Evolutionary conservation across 2,888 invertebrate species (phyloP), one percentile per base, ranked within the genome.

Genomic region (Latrodectus elegans): DNA sequence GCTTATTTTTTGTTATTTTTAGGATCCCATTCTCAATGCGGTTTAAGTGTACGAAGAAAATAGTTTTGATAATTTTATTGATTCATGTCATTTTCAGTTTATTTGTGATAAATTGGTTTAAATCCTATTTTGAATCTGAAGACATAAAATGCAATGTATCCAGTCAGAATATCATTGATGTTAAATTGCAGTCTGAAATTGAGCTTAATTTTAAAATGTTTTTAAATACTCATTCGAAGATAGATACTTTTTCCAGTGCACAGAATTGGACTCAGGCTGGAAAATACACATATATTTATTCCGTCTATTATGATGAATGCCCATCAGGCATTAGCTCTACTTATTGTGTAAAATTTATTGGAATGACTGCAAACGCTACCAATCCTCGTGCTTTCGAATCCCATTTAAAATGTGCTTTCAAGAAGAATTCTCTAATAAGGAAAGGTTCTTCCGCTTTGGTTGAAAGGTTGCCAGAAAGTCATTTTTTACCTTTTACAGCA

Each of bases 251-350:
- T 38, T 38, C 38, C 6, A 38, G 38, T 14, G 10, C 60, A 60
- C 60, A 60, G 38, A 60, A 60, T 12, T 86, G 86, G 86, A 22
- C 67, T 49, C 38, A 75, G 72, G 60, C 82, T 11, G 49, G 38
- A 17, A 53, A 73, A 55, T 10, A 77, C 49, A 73, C 72, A 49
- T 88, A 75, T 77, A 68, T 85, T 12, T 88, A 88, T 70, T 88
- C 88, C 51, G 73, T 81, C n/a, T 88, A 77, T 74, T 64, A 77
- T 72, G 82, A 78, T 53, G 70, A 60, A 60, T 88, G 88, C 26
- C 76, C 81, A 17, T 64, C 70, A 55, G 9, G 15, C 12, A 11
- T 74, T 10, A 15, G 11, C 38, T 51, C 38, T 38, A 26, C 68
- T 53, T 70, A 53, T 53, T 88, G 88, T 65, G 65, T 84, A 8